phyloP scores from a whole-genome alignment of 2,797 vertebrate species.

The Falco novaeseelandiae region DNA sequence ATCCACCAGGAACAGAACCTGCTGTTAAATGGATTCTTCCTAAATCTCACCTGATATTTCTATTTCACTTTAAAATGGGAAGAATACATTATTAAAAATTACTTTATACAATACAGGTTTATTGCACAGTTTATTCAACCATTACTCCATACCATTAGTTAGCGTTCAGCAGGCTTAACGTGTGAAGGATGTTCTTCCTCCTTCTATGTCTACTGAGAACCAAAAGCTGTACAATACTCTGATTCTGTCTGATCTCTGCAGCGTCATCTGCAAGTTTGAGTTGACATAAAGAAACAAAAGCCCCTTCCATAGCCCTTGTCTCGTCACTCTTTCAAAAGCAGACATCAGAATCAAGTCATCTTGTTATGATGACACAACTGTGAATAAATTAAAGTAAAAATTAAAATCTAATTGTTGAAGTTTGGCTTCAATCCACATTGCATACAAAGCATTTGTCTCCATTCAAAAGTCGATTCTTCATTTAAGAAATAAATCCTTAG shows the following conservation, averaged over 20 bases:
- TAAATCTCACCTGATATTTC: not conserved
- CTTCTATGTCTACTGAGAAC: not conserved
- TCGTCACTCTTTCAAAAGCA: not conserved
- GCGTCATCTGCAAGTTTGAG: not conserved
- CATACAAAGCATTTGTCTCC: not conserved
- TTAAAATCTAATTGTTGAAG: not conserved
- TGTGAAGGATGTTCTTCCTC: not conserved
- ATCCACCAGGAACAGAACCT: not conserved
- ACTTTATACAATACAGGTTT: not conserved
- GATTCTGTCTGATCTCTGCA: not conserved
- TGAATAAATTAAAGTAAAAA: not conserved
- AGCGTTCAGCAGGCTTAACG: not conserved
- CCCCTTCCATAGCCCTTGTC: not conserved
- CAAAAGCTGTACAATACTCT: not conserved
- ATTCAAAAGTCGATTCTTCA: not conserved
- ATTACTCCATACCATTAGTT: not conserved
- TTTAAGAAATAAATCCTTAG: not conserved
- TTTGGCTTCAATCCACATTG: not conserved
- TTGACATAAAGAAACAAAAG: not conserved
- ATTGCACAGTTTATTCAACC: not conserved
- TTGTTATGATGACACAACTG: not conserved
- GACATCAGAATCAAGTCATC: constrained; percentile 10
- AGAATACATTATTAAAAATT: not conserved
- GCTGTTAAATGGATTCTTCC: not conserved
- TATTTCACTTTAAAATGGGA: not conserved